Percentiles rank a stretch among this genome's conserved stretches.
These are phyloP conservation scores for Acanthis flammea DNA, from an alignment of 2,797 vertebrate genomes.

Conservation along the genomic window DNA sequence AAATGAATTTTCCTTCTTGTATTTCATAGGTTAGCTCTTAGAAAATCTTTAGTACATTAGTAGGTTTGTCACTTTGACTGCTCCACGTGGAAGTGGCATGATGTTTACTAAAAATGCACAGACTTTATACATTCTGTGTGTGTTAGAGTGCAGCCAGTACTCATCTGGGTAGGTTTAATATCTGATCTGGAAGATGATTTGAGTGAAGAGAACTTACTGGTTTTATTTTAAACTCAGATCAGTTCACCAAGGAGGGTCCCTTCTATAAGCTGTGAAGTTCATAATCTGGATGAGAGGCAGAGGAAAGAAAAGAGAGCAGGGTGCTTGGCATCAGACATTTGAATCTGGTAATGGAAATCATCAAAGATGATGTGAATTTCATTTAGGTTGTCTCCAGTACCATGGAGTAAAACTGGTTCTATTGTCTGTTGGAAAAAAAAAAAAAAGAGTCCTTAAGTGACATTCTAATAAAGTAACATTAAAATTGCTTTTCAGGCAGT, in stretches of 20 bases:
- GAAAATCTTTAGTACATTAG: background rate
- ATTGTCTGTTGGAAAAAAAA: background rate
- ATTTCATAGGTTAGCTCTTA: background rate
- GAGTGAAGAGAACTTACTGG: background rate
- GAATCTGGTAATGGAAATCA: background rate
- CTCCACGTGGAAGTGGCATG: background rate
- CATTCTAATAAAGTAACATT: background rate
- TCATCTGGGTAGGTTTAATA: background rate
- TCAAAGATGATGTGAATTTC: background rate
- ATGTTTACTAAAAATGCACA: background rate
- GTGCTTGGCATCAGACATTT: background rate
- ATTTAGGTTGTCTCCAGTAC: background rate
- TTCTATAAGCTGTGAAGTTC: background rate
- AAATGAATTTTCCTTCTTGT: background rate
- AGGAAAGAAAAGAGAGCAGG: background rate
- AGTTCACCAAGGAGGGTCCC: background rate
- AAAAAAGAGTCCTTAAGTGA: background rate
- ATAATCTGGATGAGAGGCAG: background rate
- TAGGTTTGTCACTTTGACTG: background rate
- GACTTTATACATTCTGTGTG: rapidly evolving
- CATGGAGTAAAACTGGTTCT: background rate
- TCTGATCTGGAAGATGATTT: background rate
- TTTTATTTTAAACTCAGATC: background rate
- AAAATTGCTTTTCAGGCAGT: background rate
- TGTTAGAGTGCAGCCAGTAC: background rate